Percentiles rank a stretch among this genome's conserved stretches.
These are phyloP conservation scores for Aepyceros melampus DNA, from an alignment of 2,113 vertebrate species.

Conservation along the genomic window DNA sequence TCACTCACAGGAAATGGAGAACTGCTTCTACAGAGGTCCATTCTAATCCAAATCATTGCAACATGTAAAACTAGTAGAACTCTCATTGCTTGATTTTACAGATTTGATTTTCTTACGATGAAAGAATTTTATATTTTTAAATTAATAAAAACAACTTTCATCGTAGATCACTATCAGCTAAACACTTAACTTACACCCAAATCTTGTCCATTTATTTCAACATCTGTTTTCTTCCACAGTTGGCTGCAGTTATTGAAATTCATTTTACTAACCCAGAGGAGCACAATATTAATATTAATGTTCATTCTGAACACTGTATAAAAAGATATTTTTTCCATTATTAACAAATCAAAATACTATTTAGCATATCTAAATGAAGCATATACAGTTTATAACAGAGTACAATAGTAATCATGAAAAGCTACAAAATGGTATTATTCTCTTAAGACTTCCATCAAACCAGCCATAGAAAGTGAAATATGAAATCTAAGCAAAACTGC, in stretches of 20 bases:
- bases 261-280: slow-evolving; percentile 60
- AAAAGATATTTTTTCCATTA: slow-evolving; percentile 69
- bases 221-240: slow-evolving; percentile 55
- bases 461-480: slow-evolving; percentile 71
- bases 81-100: slow-evolving; percentile 24
- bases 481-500: slow-evolving; percentile 76
- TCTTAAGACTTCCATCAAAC: slow-evolving; percentile 73
- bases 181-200: not conserved
- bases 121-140: slow-evolving; percentile 50
- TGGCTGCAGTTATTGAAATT: slow-evolving; percentile 71
- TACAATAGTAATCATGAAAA: slow-evolving; percentile 78
- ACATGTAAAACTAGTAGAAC: not conserved
- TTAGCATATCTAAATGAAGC: slow-evolving; percentile 83
- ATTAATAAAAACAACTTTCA: slow-evolving; percentile 18
- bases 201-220: slow-evolving; percentile 49
- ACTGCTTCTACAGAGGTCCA: not conserved
- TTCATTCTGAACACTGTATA: slow-evolving; percentile 69
- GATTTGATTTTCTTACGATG: not conserved
- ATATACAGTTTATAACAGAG: slow-evolving; percentile 67
- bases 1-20: not conserved
- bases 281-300: slow-evolving; percentile 77
- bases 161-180: not conserved
- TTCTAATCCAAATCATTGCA: not conserved
- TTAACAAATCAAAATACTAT: slow-evolving; percentile 73
- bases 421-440: slow-evolving; percentile 75